Conservation (phyloP, 1,140 invertebrate species). For the Orius insidiosus region DNA sequence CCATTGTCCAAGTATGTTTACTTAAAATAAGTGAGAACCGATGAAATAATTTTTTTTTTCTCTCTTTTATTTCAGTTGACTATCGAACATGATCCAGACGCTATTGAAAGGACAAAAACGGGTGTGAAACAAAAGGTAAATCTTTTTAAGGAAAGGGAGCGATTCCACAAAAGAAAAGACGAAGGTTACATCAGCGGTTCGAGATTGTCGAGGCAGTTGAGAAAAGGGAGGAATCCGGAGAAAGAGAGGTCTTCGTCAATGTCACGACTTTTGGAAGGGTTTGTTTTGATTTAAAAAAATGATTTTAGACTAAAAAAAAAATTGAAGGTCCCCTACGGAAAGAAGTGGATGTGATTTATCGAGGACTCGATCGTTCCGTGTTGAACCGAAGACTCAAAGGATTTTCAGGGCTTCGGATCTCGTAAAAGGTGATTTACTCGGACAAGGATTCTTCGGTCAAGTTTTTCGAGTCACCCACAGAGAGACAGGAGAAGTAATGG, state of each 20-base stretch:
- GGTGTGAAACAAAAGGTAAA: slow-evolving; percentile 15
- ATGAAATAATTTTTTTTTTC: slow-evolving; percentile 14
- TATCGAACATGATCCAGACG: slow-evolving; percentile 74
- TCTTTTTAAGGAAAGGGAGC: slow-evolving; percentile 34
- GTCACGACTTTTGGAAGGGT: slow-evolving; percentile 66
- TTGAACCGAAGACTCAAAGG: slow-evolving; percentile 59
- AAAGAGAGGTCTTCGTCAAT: slow-evolving; percentile 73
- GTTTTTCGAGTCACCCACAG: slow-evolving; percentile 79
- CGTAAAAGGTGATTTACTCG: slow-evolving; percentile 73
- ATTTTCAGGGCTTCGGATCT: slow-evolving; percentile 81
- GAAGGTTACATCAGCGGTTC: slow-evolving; percentile 37
- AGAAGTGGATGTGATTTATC: slow-evolving; percentile 47
- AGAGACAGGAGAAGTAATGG: slow-evolving; percentile 83
- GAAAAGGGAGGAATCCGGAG: slow-evolving; percentile 31
- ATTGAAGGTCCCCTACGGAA: slow-evolving; percentile 27
- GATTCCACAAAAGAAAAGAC: slow-evolving; percentile 49
- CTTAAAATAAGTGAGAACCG: not conserved
- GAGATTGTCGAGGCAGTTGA: slow-evolving; percentile 34
- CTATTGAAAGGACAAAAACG: slow-evolving; percentile 31
- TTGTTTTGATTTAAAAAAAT: slow-evolving; percentile 20
- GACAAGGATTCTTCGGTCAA: slow-evolving; percentile 86
- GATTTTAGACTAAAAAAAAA: slow-evolving; percentile 15
- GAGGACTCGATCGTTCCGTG: slow-evolving; percentile 70
- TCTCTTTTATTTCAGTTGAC: slow-evolving; percentile 40
- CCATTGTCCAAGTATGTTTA: slow-evolving; percentile 45